These are phyloP conservation scores for Cinclus mexicanus DNA, from an alignment of 2,113 vertebrate genomes.

Conservation along the genomic window DNA sequence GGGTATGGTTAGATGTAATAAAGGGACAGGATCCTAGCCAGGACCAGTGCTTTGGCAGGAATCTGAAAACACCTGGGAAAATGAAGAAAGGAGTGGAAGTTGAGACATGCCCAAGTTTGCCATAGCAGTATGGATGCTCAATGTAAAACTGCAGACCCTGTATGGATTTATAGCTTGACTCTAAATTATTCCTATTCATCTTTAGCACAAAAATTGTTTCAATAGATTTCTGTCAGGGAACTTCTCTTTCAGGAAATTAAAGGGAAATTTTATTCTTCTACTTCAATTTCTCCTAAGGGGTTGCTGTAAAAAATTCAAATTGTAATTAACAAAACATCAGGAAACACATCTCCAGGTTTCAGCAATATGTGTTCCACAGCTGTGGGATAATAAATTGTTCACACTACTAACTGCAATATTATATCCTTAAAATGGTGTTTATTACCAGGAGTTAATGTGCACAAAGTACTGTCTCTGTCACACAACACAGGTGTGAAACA, in stretches of 20 bases:
- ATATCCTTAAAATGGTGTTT: background rate
- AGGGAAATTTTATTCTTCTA: background rate
- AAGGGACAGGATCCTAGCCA: background rate
- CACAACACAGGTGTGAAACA: background rate
- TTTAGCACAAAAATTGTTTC: background rate
- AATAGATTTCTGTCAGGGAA: background rate
- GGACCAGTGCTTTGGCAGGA: background rate
- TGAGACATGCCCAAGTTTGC: background rate
- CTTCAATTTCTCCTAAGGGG: background rate
- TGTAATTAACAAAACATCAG: background rate
- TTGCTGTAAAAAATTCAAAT: background rate
- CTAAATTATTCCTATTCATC: background rate
- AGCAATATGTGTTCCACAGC: background rate
- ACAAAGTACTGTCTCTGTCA: background rate
- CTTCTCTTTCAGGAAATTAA: background rate
- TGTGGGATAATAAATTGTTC: background rate
- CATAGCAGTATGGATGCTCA: background rate
- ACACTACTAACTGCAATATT: background rate
- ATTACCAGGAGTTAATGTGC: background rate
- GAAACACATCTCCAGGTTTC: background rate
- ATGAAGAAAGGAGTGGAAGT: background rate
- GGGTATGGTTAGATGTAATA: background rate
- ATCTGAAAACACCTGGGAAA: background rate
- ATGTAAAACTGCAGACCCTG: accelerated
- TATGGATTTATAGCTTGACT: background rate